These are phyloP conservation scores for Parnassius apollo DNA, from an alignment of 2,888 invertebrate species.

Conservation along the genomic window DNA sequence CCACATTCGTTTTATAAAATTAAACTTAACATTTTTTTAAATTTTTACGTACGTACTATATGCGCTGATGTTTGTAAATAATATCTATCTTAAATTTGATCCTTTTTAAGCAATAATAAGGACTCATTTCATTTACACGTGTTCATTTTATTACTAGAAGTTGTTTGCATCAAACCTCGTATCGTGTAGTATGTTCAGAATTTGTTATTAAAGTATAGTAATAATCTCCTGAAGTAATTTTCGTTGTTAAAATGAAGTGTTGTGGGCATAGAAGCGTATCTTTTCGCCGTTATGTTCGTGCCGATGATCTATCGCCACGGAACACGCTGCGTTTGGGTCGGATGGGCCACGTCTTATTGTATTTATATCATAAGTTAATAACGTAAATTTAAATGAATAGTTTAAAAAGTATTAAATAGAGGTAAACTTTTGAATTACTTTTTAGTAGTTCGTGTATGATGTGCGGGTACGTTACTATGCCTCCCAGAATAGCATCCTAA, in stretches of 20 bases:
- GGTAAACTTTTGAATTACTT: too few species aligned
- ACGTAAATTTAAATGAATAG: not conserved
- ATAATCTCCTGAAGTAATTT: conserved; percentile 26
- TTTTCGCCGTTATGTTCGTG: conserved; percentile 5
- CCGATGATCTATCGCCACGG: conserved; percentile 7
- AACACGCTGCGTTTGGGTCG: conserved; percentile 1
- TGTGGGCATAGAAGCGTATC: conserved; percentile 8
- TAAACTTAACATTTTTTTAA: too few species aligned
- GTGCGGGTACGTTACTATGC: too few species aligned
- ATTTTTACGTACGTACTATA: too few species aligned
- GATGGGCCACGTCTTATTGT: not conserved
- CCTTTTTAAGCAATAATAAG: too few species aligned
- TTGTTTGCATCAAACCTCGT: not conserved
- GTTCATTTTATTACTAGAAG: not conserved
- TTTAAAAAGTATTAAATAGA: too few species aligned
- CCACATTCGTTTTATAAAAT: too few species aligned
- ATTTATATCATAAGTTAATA: conserved; percentile 1
- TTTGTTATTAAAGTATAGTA: not conserved
- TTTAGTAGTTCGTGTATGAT: too few species aligned
- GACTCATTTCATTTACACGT: too few species aligned
- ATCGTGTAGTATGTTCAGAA: not conserved
- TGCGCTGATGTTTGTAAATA: too few species aligned
- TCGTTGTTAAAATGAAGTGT: conserved; percentile 27
- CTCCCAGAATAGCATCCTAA: too few species aligned
- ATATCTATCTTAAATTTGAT: too few species aligned